Base-by-base conservation (phyloP, 2,888 invertebrate genomes). In the Parnassius glacialis region DNA sequence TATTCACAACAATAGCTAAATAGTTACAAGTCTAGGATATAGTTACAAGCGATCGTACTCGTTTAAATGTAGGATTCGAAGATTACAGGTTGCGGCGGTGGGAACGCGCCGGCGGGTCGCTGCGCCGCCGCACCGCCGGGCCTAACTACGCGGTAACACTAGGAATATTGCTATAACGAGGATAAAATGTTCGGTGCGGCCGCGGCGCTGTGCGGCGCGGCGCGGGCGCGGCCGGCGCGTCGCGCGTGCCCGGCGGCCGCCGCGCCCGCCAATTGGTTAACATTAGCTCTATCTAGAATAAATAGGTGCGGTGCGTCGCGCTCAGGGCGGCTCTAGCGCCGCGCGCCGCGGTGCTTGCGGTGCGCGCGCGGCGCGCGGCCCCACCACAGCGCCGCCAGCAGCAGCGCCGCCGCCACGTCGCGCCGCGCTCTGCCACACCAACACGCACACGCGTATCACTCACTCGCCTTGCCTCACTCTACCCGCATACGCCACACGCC, bases 341-440 rank as follows among this genome's bases (percentile, higher is more conserved):
- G 90, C 83, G 90, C 91, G 87, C 92, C 92, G 86, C 92, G 92
- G 80, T 92, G 92, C 87, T 92, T 91, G 88, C 92, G 90, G 83
- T 91, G 92, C 78, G 84, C 75, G 66, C 70, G 71, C 66, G 73
- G 70, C 77, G 83, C 85, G 80, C 81, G 80, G 68, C 81, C 72
- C 71, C 79, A 83, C 85, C 80, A 81, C 85, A 78, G 76, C 86
- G 83, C 83, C 84, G 80, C 76, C 83, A 83, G 82, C 83, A 82
- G 80, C 80, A 76, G 74, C 76, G 77, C 75, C 83, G 81, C 72
- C 82, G 79, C 74, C 83, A 74, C 76, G 78, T 73, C 78, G 74
- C 80, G 79, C 74, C 81, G 79, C 80, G 78, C 83, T 76, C 85
- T 83, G 81, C 70, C 57, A 67, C 68, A 66, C 68, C 68, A 65